phyloP scores from a whole-genome alignment of 1,140 invertebrate genomes.

The Plutomurus gul region DNA sequence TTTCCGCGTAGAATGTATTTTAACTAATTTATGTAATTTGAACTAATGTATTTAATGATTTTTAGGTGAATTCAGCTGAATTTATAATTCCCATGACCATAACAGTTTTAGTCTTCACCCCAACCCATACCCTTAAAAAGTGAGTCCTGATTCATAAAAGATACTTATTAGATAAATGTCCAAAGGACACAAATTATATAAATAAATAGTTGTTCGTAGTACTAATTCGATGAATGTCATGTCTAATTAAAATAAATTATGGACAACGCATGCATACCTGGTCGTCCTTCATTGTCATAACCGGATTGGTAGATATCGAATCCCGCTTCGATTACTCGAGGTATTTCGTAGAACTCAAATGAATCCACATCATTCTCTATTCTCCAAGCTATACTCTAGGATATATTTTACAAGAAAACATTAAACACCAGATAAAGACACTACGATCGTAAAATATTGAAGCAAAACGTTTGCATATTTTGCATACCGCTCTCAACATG shows the following conservation, averaged over 20 bases:
- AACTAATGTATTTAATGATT: too few species aligned
- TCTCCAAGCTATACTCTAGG: conserved; percentile 18
- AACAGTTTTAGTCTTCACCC: too few species aligned
- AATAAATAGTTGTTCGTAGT: too few species aligned
- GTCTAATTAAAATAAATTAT: background rate
- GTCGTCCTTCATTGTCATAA: conserved; percentile 32
- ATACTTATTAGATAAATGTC: too few species aligned
- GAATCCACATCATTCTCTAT: conserved; percentile 14
- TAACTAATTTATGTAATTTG: too few species aligned
- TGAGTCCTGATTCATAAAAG: too few species aligned
- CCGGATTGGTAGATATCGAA: conserved; percentile 37
- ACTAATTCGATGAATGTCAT: background rate
- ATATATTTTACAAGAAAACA: background rate
- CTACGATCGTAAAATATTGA: background rate
- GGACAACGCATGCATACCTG: conserved; percentile 1
- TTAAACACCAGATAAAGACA: background rate
- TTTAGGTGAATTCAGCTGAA: too few species aligned
- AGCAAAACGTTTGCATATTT: background rate
- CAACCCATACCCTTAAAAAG: too few species aligned
- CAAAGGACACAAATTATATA: too few species aligned
- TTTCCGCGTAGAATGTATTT: too few species aligned
- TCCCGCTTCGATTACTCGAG: conserved; percentile 1
- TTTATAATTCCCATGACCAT: too few species aligned
- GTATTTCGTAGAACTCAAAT: conserved; percentile 4
- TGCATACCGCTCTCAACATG: conserved; percentile 31